Conservation (phyloP, 2,797 vertebrate species). For the Scyliorhinus canicula region DNA sequence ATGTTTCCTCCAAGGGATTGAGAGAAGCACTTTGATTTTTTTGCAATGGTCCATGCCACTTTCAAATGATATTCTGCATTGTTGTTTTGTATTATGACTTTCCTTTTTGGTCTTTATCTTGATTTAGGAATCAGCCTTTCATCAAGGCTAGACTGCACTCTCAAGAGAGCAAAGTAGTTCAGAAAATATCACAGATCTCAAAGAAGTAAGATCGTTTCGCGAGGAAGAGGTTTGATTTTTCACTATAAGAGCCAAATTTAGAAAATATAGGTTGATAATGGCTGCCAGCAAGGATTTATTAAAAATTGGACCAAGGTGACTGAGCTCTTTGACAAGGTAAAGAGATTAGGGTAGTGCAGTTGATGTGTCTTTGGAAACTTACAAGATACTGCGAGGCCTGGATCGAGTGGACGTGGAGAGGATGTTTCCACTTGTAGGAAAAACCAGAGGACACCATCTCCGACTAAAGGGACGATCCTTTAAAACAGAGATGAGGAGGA, state of each 20-base stretch:
- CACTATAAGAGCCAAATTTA: neutral
- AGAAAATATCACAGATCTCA: neutral
- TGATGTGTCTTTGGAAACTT: neutral
- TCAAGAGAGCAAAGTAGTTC: neutral
- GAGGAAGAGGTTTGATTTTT: neutral
- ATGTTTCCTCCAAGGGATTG: neutral
- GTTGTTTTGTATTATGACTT: neutral
- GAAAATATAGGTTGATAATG: neutral
- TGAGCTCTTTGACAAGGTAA: neutral
- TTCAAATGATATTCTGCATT: neutral
- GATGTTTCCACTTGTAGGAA: too few relatives aligned
- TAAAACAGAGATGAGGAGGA: too few relatives aligned
- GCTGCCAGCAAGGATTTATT: neutral
- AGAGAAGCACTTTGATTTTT: neutral
- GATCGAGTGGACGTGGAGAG: too few relatives aligned
- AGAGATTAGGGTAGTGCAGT: neutral
- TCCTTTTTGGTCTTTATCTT: neutral
- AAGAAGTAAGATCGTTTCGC: neutral
- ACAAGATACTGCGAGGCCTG: too few relatives aligned
- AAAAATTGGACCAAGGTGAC: neutral
- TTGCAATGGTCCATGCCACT: neutral
- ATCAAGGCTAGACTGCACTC: neutral
- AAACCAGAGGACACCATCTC: too few relatives aligned
- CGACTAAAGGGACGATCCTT: too few relatives aligned
- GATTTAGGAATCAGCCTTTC: neutral